Base-by-base conservation (phyloP, 2,888 invertebrate species). In the Drosophila barbarae region DNA sequence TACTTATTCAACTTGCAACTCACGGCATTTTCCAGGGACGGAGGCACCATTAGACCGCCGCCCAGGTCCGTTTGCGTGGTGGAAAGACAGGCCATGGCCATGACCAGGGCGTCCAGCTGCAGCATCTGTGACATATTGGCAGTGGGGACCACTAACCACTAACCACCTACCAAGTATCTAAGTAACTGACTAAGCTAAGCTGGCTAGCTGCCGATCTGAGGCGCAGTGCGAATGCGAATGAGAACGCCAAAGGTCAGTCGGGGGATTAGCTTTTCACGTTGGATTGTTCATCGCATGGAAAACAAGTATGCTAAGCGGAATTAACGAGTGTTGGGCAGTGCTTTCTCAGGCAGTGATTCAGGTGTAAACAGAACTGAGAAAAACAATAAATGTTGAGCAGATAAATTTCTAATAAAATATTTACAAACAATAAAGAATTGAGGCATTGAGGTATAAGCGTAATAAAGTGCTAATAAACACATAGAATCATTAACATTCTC, bases 11-110 rank as follows among this genome's bases (percentile, higher is more conserved):
- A 9, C 23, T 23, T 23, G 13, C 2, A n/a, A 42, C 77, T 67
- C 23, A 77, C 77, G n/a, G 34, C 32, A 52, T 79, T 71, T n/a
- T 58, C 66, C 15, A 42, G 10, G 1, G 50, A 38, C 6, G 53
- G 51, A 26, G 67, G 64, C 9, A 60, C 12, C 52, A 71, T 13
- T 4, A 52, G 55, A 8, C 53, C 67, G 1, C 64, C 66, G 41
- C 64, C 67, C 39, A 68, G 30, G 26, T 81, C 65, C 15, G 6
- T 71, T n/a, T 75, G 81, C 18, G 81, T 81, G 38, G 78, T 81
- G 23, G 76, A 66, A 0, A 81, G 66, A 50, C 81, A 81, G 23
- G 81, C 78, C 81, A 81, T 49, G 71, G 85, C 84, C 30, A 85
- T 81, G 54, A 81, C 82, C 64, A 81, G n/a, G 8, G 84, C 52